These are phyloP conservation scores for Paralvinella palmiformis DNA, from an alignment of 1,140 invertebrate genomes.

Conservation along the genomic window DNA sequence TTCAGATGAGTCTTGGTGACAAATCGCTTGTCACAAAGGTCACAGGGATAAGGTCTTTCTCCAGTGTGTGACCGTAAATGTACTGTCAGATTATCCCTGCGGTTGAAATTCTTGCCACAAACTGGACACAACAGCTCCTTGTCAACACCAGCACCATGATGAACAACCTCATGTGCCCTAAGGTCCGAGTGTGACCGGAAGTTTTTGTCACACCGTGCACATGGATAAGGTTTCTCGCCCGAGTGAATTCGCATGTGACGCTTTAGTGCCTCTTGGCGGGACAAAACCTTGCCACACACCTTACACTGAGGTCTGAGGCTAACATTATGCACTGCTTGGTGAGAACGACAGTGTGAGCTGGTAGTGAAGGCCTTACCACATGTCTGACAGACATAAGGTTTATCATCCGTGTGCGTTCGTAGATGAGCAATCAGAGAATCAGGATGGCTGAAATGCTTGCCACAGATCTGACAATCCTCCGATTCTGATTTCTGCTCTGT, in stretches of 20 bases:
- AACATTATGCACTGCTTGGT: too few species aligned
- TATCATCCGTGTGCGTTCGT: constrained; percentile 1
- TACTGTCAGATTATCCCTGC: too few species aligned
- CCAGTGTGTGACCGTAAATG: too few species aligned
- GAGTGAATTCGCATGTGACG: background rate
- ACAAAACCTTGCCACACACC: too few species aligned
- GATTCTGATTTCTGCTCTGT: too few species aligned
- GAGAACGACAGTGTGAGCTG: too few species aligned
- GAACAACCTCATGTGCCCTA: background rate
- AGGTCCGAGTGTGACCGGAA: background rate
- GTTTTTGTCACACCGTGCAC: background rate
- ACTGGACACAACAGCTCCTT: too few species aligned
- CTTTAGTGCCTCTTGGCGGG: background rate
- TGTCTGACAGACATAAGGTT: background rate
- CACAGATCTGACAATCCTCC: background rate
- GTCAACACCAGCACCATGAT: constrained; percentile 42
- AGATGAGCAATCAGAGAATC: background rate
- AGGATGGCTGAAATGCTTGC: background rate
- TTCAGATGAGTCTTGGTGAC: too few species aligned
- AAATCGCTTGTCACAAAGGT: too few species aligned
- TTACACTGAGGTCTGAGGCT: too few species aligned
- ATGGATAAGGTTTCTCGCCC: background rate
- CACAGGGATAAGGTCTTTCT: too few species aligned
- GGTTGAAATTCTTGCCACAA: too few species aligned
- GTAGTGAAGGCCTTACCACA: background rate